Evolutionary conservation across 1,140 invertebrate genomes (phyloP).

Genomic region (Dryas iulia): DNA sequence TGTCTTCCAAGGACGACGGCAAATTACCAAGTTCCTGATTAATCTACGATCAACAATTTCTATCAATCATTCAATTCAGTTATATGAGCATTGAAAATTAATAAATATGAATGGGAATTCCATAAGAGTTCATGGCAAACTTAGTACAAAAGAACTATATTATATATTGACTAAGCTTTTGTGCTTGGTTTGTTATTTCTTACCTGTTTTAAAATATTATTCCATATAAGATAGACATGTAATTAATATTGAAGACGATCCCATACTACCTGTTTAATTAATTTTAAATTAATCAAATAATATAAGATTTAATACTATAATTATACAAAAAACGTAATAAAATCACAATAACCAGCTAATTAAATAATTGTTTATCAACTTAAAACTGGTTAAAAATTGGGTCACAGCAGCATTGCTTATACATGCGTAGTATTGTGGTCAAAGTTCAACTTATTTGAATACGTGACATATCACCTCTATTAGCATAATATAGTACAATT

Average conservation of each 20-base stretch:
- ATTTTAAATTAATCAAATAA: too few relatives aligned
- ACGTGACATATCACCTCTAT: conserved; percentile 11
- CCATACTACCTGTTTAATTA: too few relatives aligned
- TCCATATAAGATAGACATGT: too few relatives aligned
- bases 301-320: too few relatives aligned
- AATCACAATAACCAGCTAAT: not conserved
- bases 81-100: not conserved
- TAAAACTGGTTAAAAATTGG: conserved; percentile 19
- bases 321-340: too few relatives aligned
- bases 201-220: too few relatives aligned
- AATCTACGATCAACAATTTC: not conserved
- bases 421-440: conserved; percentile 37
- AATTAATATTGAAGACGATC: conserved; percentile 57
- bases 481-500: not conserved
- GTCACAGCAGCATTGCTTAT: conserved; percentile 18
- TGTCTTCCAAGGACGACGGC: conserved; percentile 11
- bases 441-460: conserved; percentile 68
- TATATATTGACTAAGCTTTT: too few relatives aligned
- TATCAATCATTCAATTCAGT: not conserved
- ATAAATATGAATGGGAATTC: not conserved
- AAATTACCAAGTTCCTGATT: conserved; percentile 18
- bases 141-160: too few relatives aligned
- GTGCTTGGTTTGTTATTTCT: too few relatives aligned
- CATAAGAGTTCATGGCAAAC: too few relatives aligned
- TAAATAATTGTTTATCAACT: not conserved